Base-by-base conservation (phyloP, 1,140 invertebrate genomes). In the Hylyphantes graminicola region DNA sequence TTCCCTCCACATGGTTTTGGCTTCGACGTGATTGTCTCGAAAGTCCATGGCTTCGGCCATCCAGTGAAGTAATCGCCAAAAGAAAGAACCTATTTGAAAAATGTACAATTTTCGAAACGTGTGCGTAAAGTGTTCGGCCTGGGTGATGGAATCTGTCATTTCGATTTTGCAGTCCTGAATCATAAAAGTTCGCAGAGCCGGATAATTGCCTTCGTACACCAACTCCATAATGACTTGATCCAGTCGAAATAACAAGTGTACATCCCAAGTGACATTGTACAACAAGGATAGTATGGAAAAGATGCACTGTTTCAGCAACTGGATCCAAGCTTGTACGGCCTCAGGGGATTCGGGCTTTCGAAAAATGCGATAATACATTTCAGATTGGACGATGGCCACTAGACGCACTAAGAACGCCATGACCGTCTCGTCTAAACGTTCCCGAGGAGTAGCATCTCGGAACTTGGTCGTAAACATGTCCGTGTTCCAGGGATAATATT, bases 21-120 rank as follows among this genome's bases (percentile, higher is more conserved):
- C 72, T 17, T 21, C n/a, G 2, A 13, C 4, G 6, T n/a, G 9
- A 59, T 21, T 21, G n/a, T 55, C 54, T 21, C 54, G 11, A 54
- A 55, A 7, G 11, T 74, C 72, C 11, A 57, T 59, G 10, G 72
- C 72, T 13, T 74, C 72, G 0, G 72, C 72, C 72, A 74, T 74
- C 72, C 72, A 74, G 19, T 74, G 72, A 0, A 74, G 53, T n/a
- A 74, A 54, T 7, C 72, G 21, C 72, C 72, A 74, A n/a, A 55
- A 74, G 17, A 10, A 59, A 0, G 72, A 59, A 2, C 72, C 55
- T n/a, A 74, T 59, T 7, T 55, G 51, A 1, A 7, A n/a, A 7
- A 53, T 74, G 11, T 11, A 17, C 3, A 55, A 17, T 2, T 19
- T 57, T 7, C 59, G 55, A 3, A 74, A 10, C 9, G 0, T 54